Evolutionary conservation across 2,888 invertebrate species (phyloP).

Genomic region (Timema cristinae): DNA sequence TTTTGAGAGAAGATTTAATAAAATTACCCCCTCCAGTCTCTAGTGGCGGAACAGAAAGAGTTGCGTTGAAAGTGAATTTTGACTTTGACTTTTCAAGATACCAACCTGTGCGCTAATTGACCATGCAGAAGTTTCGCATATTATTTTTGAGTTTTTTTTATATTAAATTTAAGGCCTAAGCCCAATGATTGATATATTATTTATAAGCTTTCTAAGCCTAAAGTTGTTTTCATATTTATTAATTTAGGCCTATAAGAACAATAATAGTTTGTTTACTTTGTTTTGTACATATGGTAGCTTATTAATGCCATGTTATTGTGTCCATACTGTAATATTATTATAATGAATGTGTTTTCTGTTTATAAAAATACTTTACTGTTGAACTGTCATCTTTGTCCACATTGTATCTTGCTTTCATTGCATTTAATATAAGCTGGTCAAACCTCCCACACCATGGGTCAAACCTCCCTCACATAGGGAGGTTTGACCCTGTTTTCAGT

Average conservation of each 20-base stretch:
- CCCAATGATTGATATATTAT: no score
- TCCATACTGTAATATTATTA: no score
- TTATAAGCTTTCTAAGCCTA: no score
- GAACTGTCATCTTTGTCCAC: not conserved
- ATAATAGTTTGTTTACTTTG: no score
- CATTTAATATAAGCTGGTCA: conserved; percentile 5
- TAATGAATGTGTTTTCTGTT: no score
- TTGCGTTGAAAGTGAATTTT: not conserved
- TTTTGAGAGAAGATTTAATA: not conserved
- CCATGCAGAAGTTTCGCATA: not conserved
- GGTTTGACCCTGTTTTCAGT: not conserved
- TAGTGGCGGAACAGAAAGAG: not conserved
- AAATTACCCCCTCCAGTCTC: conserved; percentile 2
- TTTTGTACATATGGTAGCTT: no score
- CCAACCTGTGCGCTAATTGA: not conserved
- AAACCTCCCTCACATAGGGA: conserved; percentile 6
- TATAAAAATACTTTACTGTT: no score
- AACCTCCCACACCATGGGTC: conserved; percentile 14
- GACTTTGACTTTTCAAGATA: conserved; percentile 6
- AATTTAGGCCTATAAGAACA: no score
- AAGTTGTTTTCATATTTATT: no score
- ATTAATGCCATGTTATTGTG: no score
- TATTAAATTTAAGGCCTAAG: not conserved
- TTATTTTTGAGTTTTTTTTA: not conserved
- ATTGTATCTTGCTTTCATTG: not conserved